Conservation (phyloP, 2,888 invertebrate species). For the Dysmachus trigonus region DNA sequence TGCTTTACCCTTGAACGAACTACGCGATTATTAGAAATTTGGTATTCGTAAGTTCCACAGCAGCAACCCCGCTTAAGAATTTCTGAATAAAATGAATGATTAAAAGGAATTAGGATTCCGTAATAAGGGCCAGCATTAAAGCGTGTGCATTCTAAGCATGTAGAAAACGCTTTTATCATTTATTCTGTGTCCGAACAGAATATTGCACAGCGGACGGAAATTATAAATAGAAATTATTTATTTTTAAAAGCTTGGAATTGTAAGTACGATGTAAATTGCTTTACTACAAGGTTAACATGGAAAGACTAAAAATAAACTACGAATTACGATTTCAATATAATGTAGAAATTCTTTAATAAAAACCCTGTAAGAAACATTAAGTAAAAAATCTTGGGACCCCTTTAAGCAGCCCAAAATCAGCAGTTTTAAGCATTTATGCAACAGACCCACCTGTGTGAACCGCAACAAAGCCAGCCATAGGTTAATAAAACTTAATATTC, state of each 20-base stretch:
- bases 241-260: background rate
- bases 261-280: background rate
- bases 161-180: background rate
- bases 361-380: background rate
- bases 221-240: background rate
- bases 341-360: background rate
- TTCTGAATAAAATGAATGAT: too few relatives aligned
- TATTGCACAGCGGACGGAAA: background rate
- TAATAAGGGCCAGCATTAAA: too few relatives aligned
- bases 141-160: too few relatives aligned
- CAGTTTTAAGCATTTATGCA: background rate
- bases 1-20: too few relatives aligned
- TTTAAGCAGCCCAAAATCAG: background rate
- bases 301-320: background rate
- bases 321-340: background rate
- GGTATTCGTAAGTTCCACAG: too few relatives aligned
- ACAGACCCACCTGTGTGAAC: conserved; percentile 74
- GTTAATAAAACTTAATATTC: background rate
- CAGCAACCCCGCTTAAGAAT: too few relatives aligned
- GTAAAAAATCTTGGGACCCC: background rate
- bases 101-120: too few relatives aligned
- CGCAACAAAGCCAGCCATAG: conserved; percentile 73
- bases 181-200: background rate
- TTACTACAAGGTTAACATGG: background rate
- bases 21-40: too few relatives aligned